Evolutionary conservation across 2,113 vertebrate species (phyloP), one percentile per base, ranked within the genome.

Genomic region (Percopsis transmontana): DNA sequence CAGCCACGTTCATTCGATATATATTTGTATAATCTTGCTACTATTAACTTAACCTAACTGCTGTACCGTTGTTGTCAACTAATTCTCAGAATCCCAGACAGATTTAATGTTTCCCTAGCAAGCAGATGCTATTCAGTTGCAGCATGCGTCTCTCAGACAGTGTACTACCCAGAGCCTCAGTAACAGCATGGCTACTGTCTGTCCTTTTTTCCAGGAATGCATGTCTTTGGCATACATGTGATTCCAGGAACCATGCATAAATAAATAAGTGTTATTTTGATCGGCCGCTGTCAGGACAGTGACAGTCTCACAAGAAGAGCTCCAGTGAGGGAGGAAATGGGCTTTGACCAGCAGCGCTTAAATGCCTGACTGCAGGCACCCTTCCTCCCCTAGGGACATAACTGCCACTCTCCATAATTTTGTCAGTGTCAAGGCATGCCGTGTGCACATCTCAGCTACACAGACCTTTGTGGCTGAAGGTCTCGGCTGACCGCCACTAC

Each of bases 191-290:
- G 52, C 54, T 21, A 12, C n/a, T 52, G 71, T 63, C 71, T 52
- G 48, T 27, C 2, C 10, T 24, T 72, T 72, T 76, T 83, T 84
- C 81, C 77, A 65, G 84, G 81, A 84, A 83, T 74, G 64, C 48
- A 70, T 65, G 82, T 78, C 67, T 81, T 67, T 33, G 71, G 60
- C 70, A 42, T 45, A 65, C 64, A 57, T 74, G 70, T 81, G 77
- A 71, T 87, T 89, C 88, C 85, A 82, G 83, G 87, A 90, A 89
- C 58, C 59, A 14, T 55, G 70, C 80, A 83, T 81, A 60, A 84
- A 86, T 90, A 86, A 90, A 84, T 81, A 80, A 85, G 74, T 81
- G 76, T 82, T 86, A 85, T 85, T 87, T 89, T 85, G 82, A 88
- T 89, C 71, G 66, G 67, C 57, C 24, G 52, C 79, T 86, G 83